A percentile compares a stretch with the other conserved stretches of the same genome.
Conservation (phyloP, 2,797 vertebrate species). For the Mallotus villosus region DNA sequence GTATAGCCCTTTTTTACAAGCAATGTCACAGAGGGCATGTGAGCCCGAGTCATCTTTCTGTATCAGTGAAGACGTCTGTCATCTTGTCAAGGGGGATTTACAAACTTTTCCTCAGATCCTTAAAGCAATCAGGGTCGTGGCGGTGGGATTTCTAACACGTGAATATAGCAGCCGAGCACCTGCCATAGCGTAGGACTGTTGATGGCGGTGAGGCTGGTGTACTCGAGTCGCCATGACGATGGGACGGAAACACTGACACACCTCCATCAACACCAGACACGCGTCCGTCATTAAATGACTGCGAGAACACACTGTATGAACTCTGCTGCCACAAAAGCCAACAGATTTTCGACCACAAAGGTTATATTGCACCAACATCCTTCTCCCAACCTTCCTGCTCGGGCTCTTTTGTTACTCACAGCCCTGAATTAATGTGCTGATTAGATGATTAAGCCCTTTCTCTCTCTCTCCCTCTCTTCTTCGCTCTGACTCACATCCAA, state of each 20-base stretch:
- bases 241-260: neutral
- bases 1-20: neutral
- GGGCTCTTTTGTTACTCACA: slow-evolving; percentile 22
- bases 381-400: slow-evolving; percentile 26
- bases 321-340: neutral
- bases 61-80: slow-evolving; percentile 12
- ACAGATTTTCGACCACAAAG: neutral
- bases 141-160: neutral
- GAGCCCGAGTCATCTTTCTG: neutral
- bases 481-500: slow-evolving; percentile 54
- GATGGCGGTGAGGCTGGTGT: neutral
- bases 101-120: slow-evolving; percentile 28
- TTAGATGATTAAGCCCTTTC: slow-evolving; percentile 34
- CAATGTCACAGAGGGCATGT: neutral
- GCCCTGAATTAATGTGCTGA: slow-evolving; percentile 35
- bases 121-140: slow-evolving; percentile 18
- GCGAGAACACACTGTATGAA: too few species aligned
- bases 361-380: slow-evolving; percentile 15
- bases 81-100: neutral
- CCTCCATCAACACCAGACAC: neutral
- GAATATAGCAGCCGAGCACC: neutral
- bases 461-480: slow-evolving; percentile 24
- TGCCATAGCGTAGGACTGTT: slow-evolving; percentile 10
- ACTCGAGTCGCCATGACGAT: too few species aligned
- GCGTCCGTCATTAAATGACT: too few species aligned